Conservation (phyloP, 2,113 vertebrate species). For the Sinocyclocheilus anshuiensis region DNA sequence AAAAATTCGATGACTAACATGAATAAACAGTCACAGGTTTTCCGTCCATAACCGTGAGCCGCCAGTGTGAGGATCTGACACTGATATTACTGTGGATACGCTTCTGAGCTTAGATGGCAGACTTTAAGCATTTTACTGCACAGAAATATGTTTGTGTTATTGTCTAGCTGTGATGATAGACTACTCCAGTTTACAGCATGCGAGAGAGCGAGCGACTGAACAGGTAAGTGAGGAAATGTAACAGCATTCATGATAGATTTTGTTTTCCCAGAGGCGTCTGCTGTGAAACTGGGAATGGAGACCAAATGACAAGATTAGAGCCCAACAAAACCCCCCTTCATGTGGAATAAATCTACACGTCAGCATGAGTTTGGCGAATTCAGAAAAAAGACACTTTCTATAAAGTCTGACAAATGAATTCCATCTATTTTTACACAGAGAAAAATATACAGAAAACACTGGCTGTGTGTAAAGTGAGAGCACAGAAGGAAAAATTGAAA, state of each 20-base stretch:
- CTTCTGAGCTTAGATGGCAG: neutral
- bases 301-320: constrained; percentile 32
- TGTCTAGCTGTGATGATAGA: constrained; percentile 4
- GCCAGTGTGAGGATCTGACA: neutral
- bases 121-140: constrained; percentile 17
- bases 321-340: constrained; percentile 20
- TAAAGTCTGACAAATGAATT: constrained; percentile 60
- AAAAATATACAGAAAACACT: constrained; percentile 59
- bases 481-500: no score
- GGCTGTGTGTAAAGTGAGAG: constrained; percentile 47
- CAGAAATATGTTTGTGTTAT: constrained; percentile 23
- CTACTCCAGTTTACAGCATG: constrained; percentile 4
- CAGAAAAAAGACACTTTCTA: neutral
- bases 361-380: constrained; percentile 8
- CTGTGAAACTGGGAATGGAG: constrained; percentile 12
- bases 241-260: constrained; percentile 22
- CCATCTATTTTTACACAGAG: constrained; percentile 67
- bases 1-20: neutral
- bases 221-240: neutral
- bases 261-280: constrained; percentile 17
- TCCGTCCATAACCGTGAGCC: neutral
- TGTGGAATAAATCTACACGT: constrained; percentile 17
- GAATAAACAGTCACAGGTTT: neutral
- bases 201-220: neutral
- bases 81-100: constrained; percentile 12